Evolutionary conservation across 2,797 vertebrate species (phyloP).

Genomic region (Spinus pinus): DNA sequence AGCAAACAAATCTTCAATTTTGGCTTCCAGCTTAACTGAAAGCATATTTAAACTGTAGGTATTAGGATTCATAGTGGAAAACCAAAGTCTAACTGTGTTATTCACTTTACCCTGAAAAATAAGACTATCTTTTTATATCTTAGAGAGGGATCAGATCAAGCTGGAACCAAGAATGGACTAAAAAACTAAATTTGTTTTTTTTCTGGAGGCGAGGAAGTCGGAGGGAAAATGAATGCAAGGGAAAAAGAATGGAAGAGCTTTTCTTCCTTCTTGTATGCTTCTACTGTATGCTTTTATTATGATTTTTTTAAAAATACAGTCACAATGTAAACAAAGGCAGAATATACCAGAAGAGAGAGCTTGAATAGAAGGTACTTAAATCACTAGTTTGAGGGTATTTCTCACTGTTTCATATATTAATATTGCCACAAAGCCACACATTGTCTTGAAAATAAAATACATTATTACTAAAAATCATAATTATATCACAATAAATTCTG

Average conservation of each 20-base stretch:
- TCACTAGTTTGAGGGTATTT: background rate
- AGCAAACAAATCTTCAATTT: background rate
- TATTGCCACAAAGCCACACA: background rate
- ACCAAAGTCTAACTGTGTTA: background rate
- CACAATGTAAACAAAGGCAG: background rate
- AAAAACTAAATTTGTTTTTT: background rate
- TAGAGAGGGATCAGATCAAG: background rate
- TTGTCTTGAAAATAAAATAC: background rate
- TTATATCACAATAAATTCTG: background rate
- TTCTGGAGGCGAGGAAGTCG: fast-evolving
- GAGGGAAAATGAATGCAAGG: background rate
- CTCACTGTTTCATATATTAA: background rate
- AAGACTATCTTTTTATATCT: background rate
- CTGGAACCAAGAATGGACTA: background rate
- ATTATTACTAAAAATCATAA: background rate
- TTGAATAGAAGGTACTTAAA: background rate
- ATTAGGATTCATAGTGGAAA: background rate
- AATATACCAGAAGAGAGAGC: background rate
- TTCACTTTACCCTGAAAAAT: background rate
- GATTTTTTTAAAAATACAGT: background rate
- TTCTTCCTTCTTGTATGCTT: background rate
- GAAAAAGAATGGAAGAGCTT: background rate
- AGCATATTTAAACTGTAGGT: background rate
- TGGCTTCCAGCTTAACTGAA: background rate
- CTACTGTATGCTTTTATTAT: background rate